Evolutionary conservation across 2,113 vertebrate species (phyloP).

Genomic region (Odontophorus gujanensis): DNA sequence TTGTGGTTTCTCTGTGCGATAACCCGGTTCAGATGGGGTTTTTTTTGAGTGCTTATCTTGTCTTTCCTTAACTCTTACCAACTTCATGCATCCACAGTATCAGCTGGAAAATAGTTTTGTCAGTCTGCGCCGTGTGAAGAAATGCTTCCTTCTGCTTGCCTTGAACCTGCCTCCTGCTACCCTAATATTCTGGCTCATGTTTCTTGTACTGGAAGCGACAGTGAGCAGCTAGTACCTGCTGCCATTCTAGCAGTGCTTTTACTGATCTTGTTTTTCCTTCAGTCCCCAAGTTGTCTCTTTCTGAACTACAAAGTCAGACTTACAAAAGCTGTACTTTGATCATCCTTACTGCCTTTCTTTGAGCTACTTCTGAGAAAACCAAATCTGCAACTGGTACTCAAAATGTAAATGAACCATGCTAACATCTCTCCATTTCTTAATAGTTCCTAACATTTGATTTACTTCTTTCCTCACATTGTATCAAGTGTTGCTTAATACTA

Average conservation of each 20-base stretch:
- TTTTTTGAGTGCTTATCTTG: not conserved
- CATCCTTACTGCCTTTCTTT: not conserved
- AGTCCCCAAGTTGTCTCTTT: not conserved
- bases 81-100: not conserved
- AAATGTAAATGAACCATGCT: not conserved
- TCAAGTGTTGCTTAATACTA: not conserved
- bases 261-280: not conserved
- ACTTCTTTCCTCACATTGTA: not conserved
- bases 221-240: not conserved
- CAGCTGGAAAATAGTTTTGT: not conserved
- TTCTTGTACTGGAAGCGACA: not conserved
- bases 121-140: not conserved
- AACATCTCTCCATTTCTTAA: not conserved
- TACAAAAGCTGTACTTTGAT: not conserved
- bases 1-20: not conserved
- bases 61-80: fast-evolving
- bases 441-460: not conserved
- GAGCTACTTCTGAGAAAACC: not conserved
- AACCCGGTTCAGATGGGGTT: not conserved
- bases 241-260: not conserved
- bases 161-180: not conserved
- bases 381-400: not conserved
- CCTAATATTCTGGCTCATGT: not conserved
- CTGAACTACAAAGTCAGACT: not conserved
- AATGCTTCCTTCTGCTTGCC: not conserved